Conservation (phyloP, 2,113 vertebrate species). For the Asarcornis scutulata region DNA sequence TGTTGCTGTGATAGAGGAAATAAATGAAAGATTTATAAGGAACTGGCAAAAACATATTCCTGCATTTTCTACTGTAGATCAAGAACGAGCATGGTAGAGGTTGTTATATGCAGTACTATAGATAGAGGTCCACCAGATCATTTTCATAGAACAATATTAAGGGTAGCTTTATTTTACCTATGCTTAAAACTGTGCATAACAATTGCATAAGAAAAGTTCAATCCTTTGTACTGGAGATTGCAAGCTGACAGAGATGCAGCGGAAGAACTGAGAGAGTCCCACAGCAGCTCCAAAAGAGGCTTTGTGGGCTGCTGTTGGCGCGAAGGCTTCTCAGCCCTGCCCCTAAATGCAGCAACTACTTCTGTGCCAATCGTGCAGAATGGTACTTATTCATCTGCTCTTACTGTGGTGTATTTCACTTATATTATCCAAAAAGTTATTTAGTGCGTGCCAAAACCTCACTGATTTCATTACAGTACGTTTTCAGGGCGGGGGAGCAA, state of each 20-base stretch:
- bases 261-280: neutral
- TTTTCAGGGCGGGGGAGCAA: neutral
- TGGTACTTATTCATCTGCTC: constrained; percentile 40
- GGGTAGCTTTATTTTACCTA: neutral
- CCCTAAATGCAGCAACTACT: neutral
- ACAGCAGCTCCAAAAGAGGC: neutral
- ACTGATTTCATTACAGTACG: neutral
- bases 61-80: neutral
- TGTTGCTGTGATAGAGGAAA: constrained; percentile 11
- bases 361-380: constrained; percentile 14
- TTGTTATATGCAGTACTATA: neutral
- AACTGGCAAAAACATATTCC: neutral
- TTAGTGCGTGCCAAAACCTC: constrained; percentile 22
- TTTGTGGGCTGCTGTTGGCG: neutral
- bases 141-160: neutral
- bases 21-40: neutral
- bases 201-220: neutral
- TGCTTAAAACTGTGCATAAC: neutral
- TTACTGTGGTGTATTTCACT: neutral
- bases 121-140: neutral
- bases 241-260: neutral
- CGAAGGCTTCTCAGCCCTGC: neutral
- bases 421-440: neutral
- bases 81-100: neutral
- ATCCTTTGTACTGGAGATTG: neutral